These are phyloP conservation scores for Myotis daubentonii DNA, from an alignment of 2,797 vertebrate genomes.

Conservation along the genomic window DNA sequence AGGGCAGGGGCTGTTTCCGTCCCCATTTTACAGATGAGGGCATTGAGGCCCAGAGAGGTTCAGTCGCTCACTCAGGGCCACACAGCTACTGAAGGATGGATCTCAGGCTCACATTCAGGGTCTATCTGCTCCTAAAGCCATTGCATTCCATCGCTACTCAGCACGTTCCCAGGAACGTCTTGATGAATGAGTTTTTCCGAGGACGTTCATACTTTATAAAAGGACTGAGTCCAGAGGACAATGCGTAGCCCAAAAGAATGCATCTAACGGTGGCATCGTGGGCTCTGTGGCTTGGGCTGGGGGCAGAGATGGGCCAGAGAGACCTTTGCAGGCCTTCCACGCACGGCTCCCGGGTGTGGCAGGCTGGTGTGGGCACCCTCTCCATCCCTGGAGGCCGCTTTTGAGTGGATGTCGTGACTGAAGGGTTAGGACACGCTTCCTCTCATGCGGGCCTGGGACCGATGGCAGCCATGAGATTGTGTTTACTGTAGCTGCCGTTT, in stretches of 20 bases:
- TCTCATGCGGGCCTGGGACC: conserved; percentile 35
- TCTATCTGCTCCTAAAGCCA: not conserved
- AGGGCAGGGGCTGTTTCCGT: not conserved
- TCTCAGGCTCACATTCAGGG: not conserved
- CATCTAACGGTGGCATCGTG: not conserved
- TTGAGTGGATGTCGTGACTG: conserved; percentile 30
- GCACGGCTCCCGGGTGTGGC: not conserved
- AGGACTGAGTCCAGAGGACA: not conserved
- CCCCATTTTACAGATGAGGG: not conserved
- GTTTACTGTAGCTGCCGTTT: conserved; percentile 4
- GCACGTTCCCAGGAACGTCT: not conserved
- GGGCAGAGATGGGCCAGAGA: not conserved
- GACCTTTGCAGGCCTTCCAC: not conserved
- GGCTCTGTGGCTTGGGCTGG: not conserved
- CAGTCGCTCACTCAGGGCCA: not conserved
- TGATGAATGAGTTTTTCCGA: not conserved
- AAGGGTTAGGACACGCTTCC: not conserved
- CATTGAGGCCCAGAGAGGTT: not conserved
- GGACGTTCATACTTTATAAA: not conserved
- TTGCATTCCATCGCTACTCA: not conserved
- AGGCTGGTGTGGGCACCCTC: not conserved
- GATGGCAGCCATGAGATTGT: conserved; percentile 14
- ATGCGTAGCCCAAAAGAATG: not conserved
- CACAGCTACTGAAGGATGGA: not conserved
- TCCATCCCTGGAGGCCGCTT: conserved; percentile 54